phyloP scores from a whole-genome alignment of 2,888 invertebrate species.

The Fabriciana adippe region DNA sequence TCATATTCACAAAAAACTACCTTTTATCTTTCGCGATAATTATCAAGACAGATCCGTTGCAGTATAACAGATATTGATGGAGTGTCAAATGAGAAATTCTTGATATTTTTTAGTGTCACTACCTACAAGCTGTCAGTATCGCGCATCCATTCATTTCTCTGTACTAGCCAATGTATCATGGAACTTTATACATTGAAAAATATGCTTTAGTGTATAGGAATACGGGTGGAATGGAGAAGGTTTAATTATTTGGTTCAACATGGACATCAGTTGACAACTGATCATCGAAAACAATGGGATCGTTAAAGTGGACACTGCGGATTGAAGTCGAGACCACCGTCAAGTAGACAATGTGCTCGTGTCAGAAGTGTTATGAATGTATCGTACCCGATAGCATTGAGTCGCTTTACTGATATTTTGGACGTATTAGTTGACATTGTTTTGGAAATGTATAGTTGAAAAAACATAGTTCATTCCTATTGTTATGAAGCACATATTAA shows the following conservation, averaged over 20 bases:
- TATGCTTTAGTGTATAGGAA: constrained; percentile 45
- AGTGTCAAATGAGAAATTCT: constrained; percentile 65
- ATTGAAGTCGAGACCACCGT: constrained; percentile 75
- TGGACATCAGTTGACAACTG: constrained; percentile 68
- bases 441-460: no score
- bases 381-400: constrained; percentile 33
- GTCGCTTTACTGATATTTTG: constrained; percentile 20
- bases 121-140: constrained; percentile 67
- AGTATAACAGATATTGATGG: constrained; percentile 64
- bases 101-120: constrained; percentile 70
- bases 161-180: constrained; percentile 43
- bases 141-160: constrained; percentile 65
- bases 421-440: no score
- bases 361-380: constrained; percentile 50
- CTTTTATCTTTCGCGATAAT: constrained; percentile 34
- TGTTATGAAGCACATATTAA: no score
- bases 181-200: constrained; percentile 38
- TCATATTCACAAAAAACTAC: constrained; percentile 30
- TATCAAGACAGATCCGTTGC: constrained; percentile 31
- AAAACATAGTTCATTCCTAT: no score
- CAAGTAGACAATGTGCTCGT: constrained; percentile 51
- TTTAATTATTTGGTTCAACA: constrained; percentile 42
- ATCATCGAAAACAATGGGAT: constrained; percentile 76
- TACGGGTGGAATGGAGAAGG: constrained; percentile 39
- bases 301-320: constrained; percentile 71